These are phyloP conservation scores for Dendrolimus pini DNA, from an alignment of 2,888 invertebrate species.

Conservation along the genomic window DNA sequence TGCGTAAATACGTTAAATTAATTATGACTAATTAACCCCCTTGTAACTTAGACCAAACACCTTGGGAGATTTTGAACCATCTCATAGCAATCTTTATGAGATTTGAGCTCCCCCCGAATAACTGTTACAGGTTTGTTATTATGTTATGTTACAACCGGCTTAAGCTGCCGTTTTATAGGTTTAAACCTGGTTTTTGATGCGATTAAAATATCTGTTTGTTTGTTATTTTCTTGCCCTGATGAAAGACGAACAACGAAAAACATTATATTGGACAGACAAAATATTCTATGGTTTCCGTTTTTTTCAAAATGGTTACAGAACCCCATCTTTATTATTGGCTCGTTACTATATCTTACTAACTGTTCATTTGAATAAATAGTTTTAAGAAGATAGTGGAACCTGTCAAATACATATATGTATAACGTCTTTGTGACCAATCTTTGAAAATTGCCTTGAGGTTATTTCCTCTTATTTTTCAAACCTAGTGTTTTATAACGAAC, in stretches of 20 bases:
- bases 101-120: slow-evolving; percentile 24
- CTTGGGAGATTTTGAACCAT: slow-evolving; percentile 24
- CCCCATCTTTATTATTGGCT: too few relatives aligned
- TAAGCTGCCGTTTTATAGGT: neutral
- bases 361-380: too few relatives aligned
- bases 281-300: too few relatives aligned
- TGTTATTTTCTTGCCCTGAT: neutral
- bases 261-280: too few relatives aligned
- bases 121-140: slow-evolving; percentile 12
- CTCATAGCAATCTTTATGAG: slow-evolving; percentile 33
- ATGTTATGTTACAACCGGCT: neutral
- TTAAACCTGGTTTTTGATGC: neutral
- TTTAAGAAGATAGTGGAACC: too few relatives aligned
- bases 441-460: neutral
- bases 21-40: too few relatives aligned
- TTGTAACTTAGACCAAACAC: slow-evolving; percentile 15
- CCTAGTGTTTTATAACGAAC: neutral
- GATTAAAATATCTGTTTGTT: neutral
- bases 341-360: too few relatives aligned
- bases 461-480: neutral
- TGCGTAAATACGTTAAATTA: too few relatives aligned
- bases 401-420: too few relatives aligned
- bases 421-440: too few relatives aligned
- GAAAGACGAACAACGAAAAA: too few relatives aligned
- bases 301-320: too few relatives aligned